These are phyloP conservation scores for Achroia grisella DNA, from an alignment of 1,140 invertebrate species.

Conservation along the genomic window DNA sequence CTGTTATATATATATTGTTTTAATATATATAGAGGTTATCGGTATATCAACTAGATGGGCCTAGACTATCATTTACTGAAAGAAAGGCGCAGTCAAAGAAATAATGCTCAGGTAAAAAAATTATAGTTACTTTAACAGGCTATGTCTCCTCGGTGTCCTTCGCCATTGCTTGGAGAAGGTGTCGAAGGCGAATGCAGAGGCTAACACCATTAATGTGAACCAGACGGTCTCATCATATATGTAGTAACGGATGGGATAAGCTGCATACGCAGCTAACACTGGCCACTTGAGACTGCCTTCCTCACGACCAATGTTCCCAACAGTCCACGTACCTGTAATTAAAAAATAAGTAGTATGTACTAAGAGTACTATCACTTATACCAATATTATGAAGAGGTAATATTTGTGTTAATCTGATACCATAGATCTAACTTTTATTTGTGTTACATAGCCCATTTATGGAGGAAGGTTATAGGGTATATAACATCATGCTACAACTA, in stretches of 20 bases:
- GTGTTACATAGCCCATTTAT: too few relatives aligned
- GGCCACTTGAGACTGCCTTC: conserved; percentile 80
- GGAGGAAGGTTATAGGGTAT: too few relatives aligned
- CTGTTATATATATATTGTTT: too few relatives aligned
- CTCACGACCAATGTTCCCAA: conserved; percentile 92
- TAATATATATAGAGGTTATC: too few relatives aligned
- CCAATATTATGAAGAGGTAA: too few relatives aligned
- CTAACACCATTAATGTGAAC: conserved; percentile 78
- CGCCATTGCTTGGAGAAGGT: conserved; percentile 85
- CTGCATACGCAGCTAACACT: conserved; percentile 79
- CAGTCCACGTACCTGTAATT: conserved; percentile 86
- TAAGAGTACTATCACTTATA: background rate
- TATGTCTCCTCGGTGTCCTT: conserved; percentile 74
- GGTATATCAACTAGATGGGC: too few relatives aligned
- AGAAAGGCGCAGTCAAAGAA: too few relatives aligned
- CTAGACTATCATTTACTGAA: too few relatives aligned
- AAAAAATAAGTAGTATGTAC: background rate
- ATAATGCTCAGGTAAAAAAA: too few relatives aligned
- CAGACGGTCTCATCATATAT: conserved; percentile 81
- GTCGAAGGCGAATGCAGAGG: conserved; percentile 80
- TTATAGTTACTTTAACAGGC: conserved; percentile 40
- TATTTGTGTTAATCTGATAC: too few relatives aligned
- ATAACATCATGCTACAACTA: too few relatives aligned
- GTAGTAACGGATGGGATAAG: conserved; percentile 79
- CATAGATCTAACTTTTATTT: too few relatives aligned